Conservation (phyloP, 37 sponge, comb jelly and placozoan species). For the Cliona cf. orientalis region DNA sequence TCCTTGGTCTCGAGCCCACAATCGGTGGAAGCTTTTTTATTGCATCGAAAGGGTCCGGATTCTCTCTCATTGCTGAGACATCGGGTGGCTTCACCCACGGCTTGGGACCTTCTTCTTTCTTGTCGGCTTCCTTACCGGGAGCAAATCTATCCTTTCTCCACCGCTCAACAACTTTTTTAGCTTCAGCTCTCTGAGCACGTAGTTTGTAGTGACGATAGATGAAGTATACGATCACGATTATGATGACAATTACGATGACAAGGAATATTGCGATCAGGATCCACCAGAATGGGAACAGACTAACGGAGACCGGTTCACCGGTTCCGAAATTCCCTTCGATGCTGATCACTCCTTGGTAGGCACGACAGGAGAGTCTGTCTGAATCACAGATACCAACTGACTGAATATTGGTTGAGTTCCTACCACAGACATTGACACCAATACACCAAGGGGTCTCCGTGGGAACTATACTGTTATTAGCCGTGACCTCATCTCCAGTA, state of each 20-base stretch:
- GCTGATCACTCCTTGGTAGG: constrained; percentile 32
- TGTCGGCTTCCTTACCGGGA: constrained; percentile 67
- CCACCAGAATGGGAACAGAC: constrained; percentile 47
- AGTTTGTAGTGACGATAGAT: constrained; percentile 56
- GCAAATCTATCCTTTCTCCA: constrained; percentile 80
- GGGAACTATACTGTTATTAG: constrained; percentile 40
- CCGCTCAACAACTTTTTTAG: constrained; percentile 59
- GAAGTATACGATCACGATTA: constrained; percentile 53
- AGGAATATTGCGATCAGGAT: constrained; percentile 64
- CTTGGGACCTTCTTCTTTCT: constrained; percentile 52
- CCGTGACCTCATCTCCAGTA: constrained; percentile 9
- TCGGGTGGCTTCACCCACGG: constrained; percentile 77
- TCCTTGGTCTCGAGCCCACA: constrained; percentile 51
- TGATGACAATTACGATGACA: constrained; percentile 41
- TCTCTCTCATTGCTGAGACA: constrained; percentile 64
- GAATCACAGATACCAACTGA: constrained; percentile 78
- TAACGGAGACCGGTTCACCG: not conserved
- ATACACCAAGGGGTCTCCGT: constrained; percentile 72
- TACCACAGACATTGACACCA: constrained; percentile 83
- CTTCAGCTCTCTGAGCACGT: constrained; percentile 60
- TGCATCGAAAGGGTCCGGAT: constrained; percentile 78
- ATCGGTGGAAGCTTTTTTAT: constrained; percentile 47
- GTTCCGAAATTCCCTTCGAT: constrained; percentile 54
- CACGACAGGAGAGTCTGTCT: constrained; percentile 75
- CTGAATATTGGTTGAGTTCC: not conserved